A percentile compares a stretch with the other conserved stretches of the same genome.
These are phyloP conservation scores for Drosophila funebris DNA, from an alignment of 1,140 invertebrate species.

Conservation along the genomic window DNA sequence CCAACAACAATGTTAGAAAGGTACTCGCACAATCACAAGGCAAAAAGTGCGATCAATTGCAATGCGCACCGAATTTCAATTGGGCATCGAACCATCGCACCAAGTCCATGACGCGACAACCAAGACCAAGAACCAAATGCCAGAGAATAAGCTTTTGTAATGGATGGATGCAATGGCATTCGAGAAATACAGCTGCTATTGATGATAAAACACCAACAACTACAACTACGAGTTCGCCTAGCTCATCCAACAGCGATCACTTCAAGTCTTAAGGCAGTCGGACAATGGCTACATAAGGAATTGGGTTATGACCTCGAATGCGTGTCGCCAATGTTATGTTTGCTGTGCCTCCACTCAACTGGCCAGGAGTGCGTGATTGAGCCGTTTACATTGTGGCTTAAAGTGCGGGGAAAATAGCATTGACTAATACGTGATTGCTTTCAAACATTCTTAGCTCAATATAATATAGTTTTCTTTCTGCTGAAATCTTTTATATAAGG, in stretches of 20 bases:
- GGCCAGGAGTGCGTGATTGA: slow-evolving; percentile 54
- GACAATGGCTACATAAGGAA: slow-evolving; percentile 64
- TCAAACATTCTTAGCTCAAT: not conserved
- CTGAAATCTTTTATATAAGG: too few relatives aligned
- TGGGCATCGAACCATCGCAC: slow-evolving; percentile 50
- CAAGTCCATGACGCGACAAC: too few relatives aligned
- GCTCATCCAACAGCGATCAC: slow-evolving; percentile 5
- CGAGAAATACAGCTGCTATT: slow-evolving; percentile 61
- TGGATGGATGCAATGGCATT: slow-evolving; percentile 47
- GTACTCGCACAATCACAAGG: slow-evolving; percentile 59
- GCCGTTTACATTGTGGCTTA: slow-evolving; percentile 50
- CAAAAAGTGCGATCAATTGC: slow-evolving; percentile 81
- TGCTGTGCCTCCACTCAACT: not conserved
- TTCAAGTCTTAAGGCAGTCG: slow-evolving; percentile 17
- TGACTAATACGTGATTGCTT: not conserved
- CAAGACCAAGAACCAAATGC: slow-evolving; percentile 6
- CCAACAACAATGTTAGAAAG: slow-evolving; percentile 67
- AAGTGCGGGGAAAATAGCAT: not conserved
- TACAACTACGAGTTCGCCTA: slow-evolving; percentile 1
- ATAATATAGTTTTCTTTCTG: not conserved
- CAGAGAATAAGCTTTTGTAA: slow-evolving; percentile 31
- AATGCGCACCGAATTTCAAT: slow-evolving; percentile 80
- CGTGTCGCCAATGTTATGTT: slow-evolving; percentile 61
- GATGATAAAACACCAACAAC: slow-evolving; percentile 35
- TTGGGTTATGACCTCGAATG: slow-evolving; percentile 83